Conservation (phyloP, 2,797 vertebrate genomes). For the Taenioides sp. region DNA sequence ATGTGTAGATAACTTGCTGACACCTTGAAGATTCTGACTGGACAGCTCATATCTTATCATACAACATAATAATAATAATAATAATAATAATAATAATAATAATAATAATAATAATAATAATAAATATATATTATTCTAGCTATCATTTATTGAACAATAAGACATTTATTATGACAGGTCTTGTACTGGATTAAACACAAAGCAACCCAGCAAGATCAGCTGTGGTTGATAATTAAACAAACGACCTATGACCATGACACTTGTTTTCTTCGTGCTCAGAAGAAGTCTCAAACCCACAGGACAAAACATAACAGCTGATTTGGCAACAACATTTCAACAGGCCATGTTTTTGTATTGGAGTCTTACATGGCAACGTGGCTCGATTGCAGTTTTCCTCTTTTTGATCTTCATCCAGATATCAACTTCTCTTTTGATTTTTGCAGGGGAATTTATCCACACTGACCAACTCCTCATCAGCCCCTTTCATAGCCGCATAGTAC, state of each 20-base stretch:
- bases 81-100: too few species aligned
- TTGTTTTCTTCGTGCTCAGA: neutral
- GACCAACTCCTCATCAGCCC: conserved; percentile 31
- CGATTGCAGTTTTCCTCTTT: conserved; percentile 30
- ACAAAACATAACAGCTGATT: neutral
- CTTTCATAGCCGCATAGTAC: conserved; percentile 1
- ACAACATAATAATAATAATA: too few species aligned
- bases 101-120: too few species aligned
- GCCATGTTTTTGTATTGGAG: conserved; percentile 1
- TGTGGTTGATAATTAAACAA: conserved; percentile 22
- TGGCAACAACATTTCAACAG: neutral
- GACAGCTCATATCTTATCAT: too few species aligned
- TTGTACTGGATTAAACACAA: too few species aligned
- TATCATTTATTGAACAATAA: too few species aligned
- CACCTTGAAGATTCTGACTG: too few species aligned
- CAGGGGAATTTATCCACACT: conserved; percentile 39
- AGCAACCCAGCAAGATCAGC: conserved; percentile 17
- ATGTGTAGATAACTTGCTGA: neutral
- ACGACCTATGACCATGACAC: neutral
- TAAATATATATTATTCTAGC: too few species aligned
- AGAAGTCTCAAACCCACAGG: neutral
- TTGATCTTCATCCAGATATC: conserved; percentile 36
- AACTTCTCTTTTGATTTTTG: conserved; percentile 7
- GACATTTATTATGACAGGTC: too few species aligned
- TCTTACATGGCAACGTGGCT: neutral